These are phyloP conservation scores for Drosophila histrio DNA, from an alignment of 2,888 invertebrate genomes.

Conservation along the genomic window DNA sequence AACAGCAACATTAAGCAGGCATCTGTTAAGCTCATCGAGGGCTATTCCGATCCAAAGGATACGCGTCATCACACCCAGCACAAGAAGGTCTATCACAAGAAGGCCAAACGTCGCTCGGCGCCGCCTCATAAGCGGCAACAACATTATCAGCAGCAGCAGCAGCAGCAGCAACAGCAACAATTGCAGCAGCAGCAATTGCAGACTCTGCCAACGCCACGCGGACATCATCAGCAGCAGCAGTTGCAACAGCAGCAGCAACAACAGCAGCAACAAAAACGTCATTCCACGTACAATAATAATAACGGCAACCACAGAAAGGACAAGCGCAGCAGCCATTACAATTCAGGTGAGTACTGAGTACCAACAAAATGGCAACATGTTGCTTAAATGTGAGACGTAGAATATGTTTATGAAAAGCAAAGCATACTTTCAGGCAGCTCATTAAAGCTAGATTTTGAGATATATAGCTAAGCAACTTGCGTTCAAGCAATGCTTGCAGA, in stretches of 20 bases:
- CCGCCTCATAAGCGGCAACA: constrained; percentile 66
- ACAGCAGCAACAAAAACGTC: constrained; percentile 50
- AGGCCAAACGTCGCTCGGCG: constrained; percentile 78
- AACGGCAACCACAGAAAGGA: constrained; percentile 70
- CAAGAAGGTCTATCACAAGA: constrained; percentile 83
- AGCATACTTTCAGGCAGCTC: background rate
- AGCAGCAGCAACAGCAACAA: constrained; percentile 51
- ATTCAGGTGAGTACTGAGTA: constrained; percentile 81
- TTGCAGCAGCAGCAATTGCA: constrained; percentile 53
- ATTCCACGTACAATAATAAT: constrained; percentile 76
- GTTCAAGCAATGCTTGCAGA: too few relatives aligned
- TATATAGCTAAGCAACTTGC: too few relatives aligned
- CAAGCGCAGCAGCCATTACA: constrained; percentile 82
- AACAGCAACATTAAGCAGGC: constrained; percentile 82
- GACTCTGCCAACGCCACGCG: constrained; percentile 61
- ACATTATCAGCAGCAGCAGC: constrained; percentile 48
- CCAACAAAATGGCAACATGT: background rate
- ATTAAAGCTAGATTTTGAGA: background rate
- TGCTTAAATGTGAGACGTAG: background rate
- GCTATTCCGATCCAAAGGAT: constrained; percentile 84
- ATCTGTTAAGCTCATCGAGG: constrained; percentile 83
- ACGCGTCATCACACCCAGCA: constrained; percentile 76
- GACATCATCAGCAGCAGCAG: constrained; percentile 46
- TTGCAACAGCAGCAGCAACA: constrained; percentile 57
- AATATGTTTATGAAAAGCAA: background rate